These are phyloP conservation scores for Diadegma fenestrale DNA, from an alignment of 2,888 invertebrate species.

Conservation along the genomic window DNA sequence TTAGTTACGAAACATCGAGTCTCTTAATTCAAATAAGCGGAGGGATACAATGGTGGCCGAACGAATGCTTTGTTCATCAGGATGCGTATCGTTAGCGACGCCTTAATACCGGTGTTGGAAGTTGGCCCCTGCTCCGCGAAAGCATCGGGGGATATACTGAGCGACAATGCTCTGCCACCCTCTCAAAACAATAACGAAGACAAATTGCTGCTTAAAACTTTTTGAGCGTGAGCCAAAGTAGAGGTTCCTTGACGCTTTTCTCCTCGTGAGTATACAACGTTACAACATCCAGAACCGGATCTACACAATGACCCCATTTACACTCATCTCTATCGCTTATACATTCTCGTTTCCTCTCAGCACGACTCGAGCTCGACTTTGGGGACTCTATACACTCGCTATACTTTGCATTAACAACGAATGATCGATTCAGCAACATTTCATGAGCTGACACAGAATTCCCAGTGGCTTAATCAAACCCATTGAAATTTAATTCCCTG, in stretches of 20 bases:
- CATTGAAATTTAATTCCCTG: background rate
- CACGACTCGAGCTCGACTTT: conserved; percentile 17
- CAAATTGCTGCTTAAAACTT: conserved; percentile 68
- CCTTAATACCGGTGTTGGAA: conserved; percentile 55
- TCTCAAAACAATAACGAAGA: conserved; percentile 70
- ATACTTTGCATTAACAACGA: conserved; percentile 23
- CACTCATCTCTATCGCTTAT: conserved; percentile 59
- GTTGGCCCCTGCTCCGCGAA: conserved; percentile 29
- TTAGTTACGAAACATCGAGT: conserved; percentile 3
- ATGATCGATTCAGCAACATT: conserved; percentile 11
- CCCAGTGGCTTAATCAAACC: background rate
- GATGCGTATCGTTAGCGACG: conserved; percentile 62
- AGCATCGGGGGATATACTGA: background rate
- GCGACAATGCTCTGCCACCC: conserved; percentile 30
- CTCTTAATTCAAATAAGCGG: conserved; percentile 23
- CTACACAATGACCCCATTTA: conserved; percentile 56
- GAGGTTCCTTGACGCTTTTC: conserved; percentile 49
- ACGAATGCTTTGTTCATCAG: conserved; percentile 52
- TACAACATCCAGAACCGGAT: conserved; percentile 25
- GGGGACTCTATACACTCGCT: conserved; percentile 26
- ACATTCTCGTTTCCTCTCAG: conserved; percentile 38
- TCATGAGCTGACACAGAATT: background rate
- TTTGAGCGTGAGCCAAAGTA: conserved; percentile 68
- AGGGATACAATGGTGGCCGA: background rate
- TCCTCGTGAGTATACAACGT: background rate